A percentile compares a stretch with the other conserved stretches of the same genome.
Conservation (phyloP, 2,888 invertebrate species). For the Catocala nupta region DNA sequence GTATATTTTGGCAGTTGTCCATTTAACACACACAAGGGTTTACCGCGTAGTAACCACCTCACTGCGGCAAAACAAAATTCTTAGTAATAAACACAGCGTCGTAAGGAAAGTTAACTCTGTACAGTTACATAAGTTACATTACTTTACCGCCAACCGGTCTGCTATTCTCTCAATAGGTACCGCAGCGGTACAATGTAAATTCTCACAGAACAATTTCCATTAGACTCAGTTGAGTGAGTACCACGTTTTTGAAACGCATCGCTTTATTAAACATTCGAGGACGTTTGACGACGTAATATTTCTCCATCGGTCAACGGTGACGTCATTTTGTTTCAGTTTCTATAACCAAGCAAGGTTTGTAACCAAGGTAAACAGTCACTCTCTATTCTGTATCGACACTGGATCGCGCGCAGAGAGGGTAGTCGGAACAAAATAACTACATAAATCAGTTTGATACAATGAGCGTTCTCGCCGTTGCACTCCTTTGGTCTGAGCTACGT, state of each 20-base stretch:
- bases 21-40: too few species aligned
- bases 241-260: neutral
- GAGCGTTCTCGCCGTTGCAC: neutral
- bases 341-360: neutral
- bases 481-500: neutral
- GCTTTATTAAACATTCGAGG: neutral
- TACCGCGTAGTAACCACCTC: too few species aligned
- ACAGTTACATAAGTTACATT: constrained; percentile 1
- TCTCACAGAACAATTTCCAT: constrained; percentile 6
- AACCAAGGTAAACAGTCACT: neutral
- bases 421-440: neutral
- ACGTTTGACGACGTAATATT: too few species aligned
- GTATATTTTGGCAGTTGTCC: too few species aligned
- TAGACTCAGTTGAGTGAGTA: neutral
- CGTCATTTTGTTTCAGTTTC: too few species aligned
- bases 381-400: neutral
- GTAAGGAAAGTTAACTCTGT: neutral
- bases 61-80: neutral
- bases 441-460: constrained; percentile 1
- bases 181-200: neutral
- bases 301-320: too few species aligned
- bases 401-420: neutral
- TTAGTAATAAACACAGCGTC: neutral
- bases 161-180: neutral
- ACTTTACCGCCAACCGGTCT: neutral